phyloP scores from a whole-genome alignment of 2,797 vertebrate genomes.

The Parauchenoglanis punctatus region DNA sequence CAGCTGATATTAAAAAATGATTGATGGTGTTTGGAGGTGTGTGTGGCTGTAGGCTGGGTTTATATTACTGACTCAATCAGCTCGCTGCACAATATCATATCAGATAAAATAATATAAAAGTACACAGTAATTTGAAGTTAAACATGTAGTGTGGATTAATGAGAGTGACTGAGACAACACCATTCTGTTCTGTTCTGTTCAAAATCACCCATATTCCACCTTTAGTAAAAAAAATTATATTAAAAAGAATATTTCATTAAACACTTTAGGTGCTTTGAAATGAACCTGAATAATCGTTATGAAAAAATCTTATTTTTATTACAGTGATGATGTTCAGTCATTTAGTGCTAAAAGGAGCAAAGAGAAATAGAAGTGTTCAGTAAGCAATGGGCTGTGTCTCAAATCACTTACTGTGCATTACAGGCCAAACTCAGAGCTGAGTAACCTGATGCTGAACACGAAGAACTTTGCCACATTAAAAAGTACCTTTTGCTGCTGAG shows the following conservation, averaged over 20 bases:
- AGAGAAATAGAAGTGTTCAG: not conserved
- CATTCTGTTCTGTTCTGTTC: not conserved
- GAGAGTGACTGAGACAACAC: not conserved
- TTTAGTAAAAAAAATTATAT: not conserved
- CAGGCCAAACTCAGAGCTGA: not conserved
- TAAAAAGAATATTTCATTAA: not conserved
- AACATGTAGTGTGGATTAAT: not conserved
- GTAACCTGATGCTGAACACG: not conserved
- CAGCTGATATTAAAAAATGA: slow-evolving; percentile 27
- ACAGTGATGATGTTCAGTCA: not conserved
- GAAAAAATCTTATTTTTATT: slow-evolving; percentile 10
- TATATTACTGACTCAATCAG: slow-evolving; percentile 17
- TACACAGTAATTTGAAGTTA: not conserved
- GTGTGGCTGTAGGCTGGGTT: slow-evolving; percentile 10
- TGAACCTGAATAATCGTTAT: not conserved
- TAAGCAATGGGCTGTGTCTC: not conserved
- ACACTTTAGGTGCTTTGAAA: not conserved
- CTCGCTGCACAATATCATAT: not conserved
- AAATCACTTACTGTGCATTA: not conserved
- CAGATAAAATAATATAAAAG: slow-evolving; percentile 1
- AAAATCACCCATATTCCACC: not conserved
- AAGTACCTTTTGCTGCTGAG: not conserved
- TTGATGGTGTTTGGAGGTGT: not conserved
- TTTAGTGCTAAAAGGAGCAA: not conserved
- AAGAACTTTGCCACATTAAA: not conserved